Evolutionary conservation across 2,797 vertebrate genomes (phyloP).

Genomic region (Oreochromis grahami): DNA sequence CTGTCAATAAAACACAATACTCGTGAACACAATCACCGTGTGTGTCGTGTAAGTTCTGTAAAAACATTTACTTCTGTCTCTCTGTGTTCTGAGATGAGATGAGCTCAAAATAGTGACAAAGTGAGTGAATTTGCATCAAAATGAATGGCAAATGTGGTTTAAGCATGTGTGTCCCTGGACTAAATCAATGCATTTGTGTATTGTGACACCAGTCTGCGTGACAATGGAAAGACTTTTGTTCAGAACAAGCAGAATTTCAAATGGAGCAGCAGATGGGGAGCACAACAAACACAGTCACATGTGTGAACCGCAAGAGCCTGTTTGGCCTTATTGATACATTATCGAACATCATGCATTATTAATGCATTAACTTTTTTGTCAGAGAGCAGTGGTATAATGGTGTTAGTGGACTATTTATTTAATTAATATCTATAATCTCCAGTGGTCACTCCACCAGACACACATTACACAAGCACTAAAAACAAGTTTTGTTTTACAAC

Average conservation of each 20-base stretch:
- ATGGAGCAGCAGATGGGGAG: neutral
- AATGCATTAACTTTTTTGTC: conserved; percentile 4
- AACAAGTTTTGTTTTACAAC: neutral
- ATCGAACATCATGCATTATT: neutral
- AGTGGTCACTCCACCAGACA: neutral
- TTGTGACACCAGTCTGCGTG: neutral
- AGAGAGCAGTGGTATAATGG: neutral
- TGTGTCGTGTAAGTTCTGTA: neutral
- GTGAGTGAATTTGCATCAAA: neutral
- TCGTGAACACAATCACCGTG: neutral
- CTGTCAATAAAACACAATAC: neutral
- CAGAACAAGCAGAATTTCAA: conserved; percentile 1
- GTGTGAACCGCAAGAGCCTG: neutral
- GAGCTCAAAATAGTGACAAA: neutral
- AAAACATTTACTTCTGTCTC: neutral
- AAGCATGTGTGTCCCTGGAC: neutral
- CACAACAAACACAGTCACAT: neutral
- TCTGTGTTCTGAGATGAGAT: neutral
- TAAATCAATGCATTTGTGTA: neutral
- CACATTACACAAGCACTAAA: neutral
- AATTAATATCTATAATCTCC: neutral
- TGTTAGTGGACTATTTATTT: neutral
- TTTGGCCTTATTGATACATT: neutral
- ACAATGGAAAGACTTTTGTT: neutral
- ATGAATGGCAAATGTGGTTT: neutral